These are phyloP conservation scores for Pituophis catenifer DNA, from an alignment of 2,113 vertebrate genomes.

Conservation along the genomic window DNA sequence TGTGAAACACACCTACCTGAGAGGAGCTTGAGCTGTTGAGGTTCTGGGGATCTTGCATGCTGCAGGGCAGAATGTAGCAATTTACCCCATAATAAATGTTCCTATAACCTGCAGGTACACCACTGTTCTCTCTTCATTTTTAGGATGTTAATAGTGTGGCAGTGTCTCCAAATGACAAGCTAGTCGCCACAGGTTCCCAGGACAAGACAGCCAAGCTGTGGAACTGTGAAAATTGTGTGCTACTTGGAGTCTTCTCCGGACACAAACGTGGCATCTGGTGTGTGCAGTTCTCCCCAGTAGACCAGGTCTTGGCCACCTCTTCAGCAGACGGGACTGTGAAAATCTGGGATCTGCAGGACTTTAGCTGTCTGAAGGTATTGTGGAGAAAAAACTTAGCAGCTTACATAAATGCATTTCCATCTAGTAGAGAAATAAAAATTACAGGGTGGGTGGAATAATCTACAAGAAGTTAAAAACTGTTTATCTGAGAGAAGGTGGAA, in stretches of 20 bases:
- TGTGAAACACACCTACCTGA: neutral
- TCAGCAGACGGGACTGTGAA: constrained; percentile 89
- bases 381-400: neutral
- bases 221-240: constrained; percentile 72
- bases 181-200: constrained; percentile 91
- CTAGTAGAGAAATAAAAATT: neutral
- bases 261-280: constrained; percentile 91
- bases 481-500: neutral
- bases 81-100: neutral
- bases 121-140: neutral
- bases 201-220: constrained; percentile 92
- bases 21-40: neutral
- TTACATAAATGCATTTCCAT: neutral
- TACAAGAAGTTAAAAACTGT: neutral
- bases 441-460: neutral
- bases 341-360: constrained; percentile 90
- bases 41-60: neutral
- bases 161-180: constrained; percentile 90
- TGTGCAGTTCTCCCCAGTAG: constrained; percentile 90
- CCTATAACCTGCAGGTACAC: neutral
- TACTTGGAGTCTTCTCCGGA: constrained; percentile 85
- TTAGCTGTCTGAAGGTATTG: constrained; percentile 91
- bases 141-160: constrained; percentile 93
- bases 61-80: neutral
- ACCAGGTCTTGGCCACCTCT: constrained; percentile 89